Base-by-base conservation (phyloP, 2,888 invertebrate genomes). In the Hyalella azteca region DNA sequence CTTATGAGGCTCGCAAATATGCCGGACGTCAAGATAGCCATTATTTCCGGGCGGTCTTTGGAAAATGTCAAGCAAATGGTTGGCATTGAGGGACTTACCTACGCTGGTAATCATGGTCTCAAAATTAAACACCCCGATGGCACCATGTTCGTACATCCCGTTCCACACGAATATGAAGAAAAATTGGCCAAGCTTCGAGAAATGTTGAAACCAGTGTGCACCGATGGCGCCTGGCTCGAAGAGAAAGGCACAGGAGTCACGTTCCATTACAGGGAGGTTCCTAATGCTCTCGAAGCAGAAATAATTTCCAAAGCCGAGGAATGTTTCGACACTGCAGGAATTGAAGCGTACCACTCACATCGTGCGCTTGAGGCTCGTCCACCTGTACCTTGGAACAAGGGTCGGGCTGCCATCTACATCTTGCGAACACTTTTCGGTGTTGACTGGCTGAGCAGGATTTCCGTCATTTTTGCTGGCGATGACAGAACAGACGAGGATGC, bases 371-470 rank as follows among this genome's bases (percentile, higher is more conserved):
- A 96, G 88, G 95, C 95, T 0, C 93, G 94, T 85, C 95, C 95
- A 5, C 95, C 95, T 0, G 95, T 96, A 0, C 92, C 94, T 86
- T 96, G 96, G 96, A 94, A 96, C 88, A 95, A 96, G 88, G 94
- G 93, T 85, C 92, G 95, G 54, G 96, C 96, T 13, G 94, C 95
- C 0, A 94, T 96, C 87, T 95, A 96, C 87, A 96, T 96, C 86
- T 88, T 96, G 82, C 91, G 95, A 82, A 95, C 95, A 2, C 94
- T 95, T 0, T 96, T 95, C 87, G 96, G 95, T 0, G 91, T 95
- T 29, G 95, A 96, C 88, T 96, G 95, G 95, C 93, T 94, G 87
- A 95, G 88, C 77, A 86, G 95, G 81, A 88, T 88, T 7, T 85
- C 87, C 11, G 87, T 88, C 60, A 87, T 89, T 49, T 89, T 88